Percentiles rank a stretch among this genome's conserved stretches.
phyloP scores from a whole-genome alignment of 2,113 vertebrate species.

The Leucopsar rothschildi region DNA sequence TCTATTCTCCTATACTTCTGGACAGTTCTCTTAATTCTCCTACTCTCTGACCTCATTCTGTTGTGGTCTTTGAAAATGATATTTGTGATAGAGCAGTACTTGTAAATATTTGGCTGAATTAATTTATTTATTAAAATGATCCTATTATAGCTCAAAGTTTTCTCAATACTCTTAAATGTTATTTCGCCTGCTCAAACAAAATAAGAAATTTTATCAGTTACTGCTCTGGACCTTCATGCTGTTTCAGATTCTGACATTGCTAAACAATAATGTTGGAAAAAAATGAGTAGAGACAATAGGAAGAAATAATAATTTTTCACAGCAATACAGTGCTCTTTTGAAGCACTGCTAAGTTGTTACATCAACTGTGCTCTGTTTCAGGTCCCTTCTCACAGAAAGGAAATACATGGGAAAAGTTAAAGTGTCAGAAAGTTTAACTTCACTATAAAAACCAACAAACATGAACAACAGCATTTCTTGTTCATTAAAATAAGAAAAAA shows the following conservation, averaged over 20 bases:
- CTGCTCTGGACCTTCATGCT: neutral
- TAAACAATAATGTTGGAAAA: neutral
- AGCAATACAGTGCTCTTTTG: neutral
- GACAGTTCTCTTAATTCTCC: neutral
- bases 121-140: slow-evolving; percentile 18
- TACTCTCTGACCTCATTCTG: fast-evolving
- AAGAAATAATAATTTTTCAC: neutral
- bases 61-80: neutral
- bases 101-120: neutral
- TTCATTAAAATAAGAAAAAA: neutral
- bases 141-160: neutral
- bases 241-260: neutral
- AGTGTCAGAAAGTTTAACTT: neutral
- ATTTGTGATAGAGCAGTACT: neutral
- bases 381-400: neutral
- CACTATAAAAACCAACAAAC: neutral
- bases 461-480: neutral
- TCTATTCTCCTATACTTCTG: neutral
- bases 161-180: neutral
- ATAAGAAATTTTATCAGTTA: neutral
- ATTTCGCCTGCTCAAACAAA: neutral
- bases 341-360: neutral
- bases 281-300: neutral
- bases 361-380: neutral
- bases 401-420: neutral